These are phyloP conservation scores for Brachionus sp. DNA, from an alignment of 1,140 invertebrate species.

Conservation along the genomic window DNA sequence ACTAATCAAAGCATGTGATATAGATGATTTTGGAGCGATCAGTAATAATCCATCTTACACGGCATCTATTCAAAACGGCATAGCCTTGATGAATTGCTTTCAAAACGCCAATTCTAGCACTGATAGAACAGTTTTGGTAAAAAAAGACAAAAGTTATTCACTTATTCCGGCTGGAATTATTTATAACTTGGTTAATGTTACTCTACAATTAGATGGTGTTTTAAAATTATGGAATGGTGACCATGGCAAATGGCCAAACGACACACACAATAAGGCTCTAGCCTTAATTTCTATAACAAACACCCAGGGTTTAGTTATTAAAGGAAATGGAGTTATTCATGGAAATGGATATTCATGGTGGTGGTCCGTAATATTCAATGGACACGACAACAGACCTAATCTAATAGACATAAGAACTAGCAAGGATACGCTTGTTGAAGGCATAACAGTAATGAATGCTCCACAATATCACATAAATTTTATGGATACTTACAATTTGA, in stretches of 20 bases:
- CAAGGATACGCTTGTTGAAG: neutral
- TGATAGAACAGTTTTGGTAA: neutral
- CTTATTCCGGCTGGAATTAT: neutral
- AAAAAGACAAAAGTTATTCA: conserved; percentile 5
- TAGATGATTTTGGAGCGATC: neutral
- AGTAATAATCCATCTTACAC: neutral
- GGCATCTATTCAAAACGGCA: neutral
- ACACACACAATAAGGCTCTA: neutral
- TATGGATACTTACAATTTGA: neutral
- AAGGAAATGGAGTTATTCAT: neutral
- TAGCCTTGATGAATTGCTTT: neutral
- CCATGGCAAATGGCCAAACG: conserved; percentile 2
- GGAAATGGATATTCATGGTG: conserved; percentile 32
- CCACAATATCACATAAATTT: neutral
- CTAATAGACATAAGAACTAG: neutral
- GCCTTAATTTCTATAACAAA: neutral
- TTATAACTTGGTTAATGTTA: neutral
- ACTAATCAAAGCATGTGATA: neutral
- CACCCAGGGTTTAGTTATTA: conserved; percentile 4
- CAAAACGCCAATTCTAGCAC: neutral
- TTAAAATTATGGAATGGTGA: neutral
- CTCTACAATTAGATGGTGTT: conserved; percentile 8
- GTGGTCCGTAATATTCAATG: neutral
- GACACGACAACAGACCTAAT: conserved; percentile 15
- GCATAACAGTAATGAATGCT: neutral